These are phyloP conservation scores for Cephus cinctus DNA, from an alignment of 1,140 invertebrate genomes.

Conservation along the genomic window DNA sequence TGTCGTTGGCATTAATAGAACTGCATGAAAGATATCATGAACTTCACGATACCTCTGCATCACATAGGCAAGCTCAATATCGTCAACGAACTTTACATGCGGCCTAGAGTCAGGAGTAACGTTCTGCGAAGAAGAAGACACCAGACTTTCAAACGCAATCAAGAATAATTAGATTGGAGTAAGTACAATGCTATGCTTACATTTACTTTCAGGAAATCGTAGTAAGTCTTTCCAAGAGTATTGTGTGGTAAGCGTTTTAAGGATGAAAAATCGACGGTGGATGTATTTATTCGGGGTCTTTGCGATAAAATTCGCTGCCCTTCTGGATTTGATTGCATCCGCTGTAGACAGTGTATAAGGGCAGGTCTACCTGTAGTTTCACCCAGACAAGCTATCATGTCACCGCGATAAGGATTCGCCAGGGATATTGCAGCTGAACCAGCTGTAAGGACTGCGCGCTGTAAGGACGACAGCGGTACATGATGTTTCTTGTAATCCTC, in stretches of 20 bases:
- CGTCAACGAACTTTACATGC: slow-evolving; percentile 87
- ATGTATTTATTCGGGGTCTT: slow-evolving; percentile 84
- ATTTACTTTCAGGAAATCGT: slow-evolving; percentile 77
- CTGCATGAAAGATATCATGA: slow-evolving; percentile 92
- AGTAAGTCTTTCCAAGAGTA: slow-evolving; percentile 83
- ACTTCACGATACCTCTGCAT: slow-evolving; percentile 96
- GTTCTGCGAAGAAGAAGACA: slow-evolving; percentile 60
- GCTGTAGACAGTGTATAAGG: slow-evolving; percentile 64
- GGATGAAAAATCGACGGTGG: slow-evolving; percentile 74
- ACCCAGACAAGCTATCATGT: slow-evolving; percentile 92
- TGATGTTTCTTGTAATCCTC: slow-evolving; percentile 62
- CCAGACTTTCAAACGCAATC: neutral
- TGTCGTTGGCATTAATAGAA: slow-evolving; percentile 91
- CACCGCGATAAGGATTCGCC: slow-evolving; percentile 71
- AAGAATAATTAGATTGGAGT: neutral
- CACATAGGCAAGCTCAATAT: slow-evolving; percentile 89
- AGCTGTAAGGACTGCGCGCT: slow-evolving; percentile 71
- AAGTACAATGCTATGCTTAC: slow-evolving; percentile 53
- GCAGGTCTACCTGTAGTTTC: slow-evolving; percentile 81
- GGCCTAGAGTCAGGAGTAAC: slow-evolving; percentile 91
- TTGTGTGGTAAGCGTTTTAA: slow-evolving; percentile 72
- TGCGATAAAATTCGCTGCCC: slow-evolving; percentile 73
- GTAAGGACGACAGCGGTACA: slow-evolving; percentile 71
- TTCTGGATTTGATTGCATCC: slow-evolving; percentile 68
- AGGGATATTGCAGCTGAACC: slow-evolving; percentile 79